Percentiles rank a stretch among this genome's conserved stretches.
Evolutionary conservation across 2,113 vertebrate species (phyloP).

Genomic region (Numenius arquata): DNA sequence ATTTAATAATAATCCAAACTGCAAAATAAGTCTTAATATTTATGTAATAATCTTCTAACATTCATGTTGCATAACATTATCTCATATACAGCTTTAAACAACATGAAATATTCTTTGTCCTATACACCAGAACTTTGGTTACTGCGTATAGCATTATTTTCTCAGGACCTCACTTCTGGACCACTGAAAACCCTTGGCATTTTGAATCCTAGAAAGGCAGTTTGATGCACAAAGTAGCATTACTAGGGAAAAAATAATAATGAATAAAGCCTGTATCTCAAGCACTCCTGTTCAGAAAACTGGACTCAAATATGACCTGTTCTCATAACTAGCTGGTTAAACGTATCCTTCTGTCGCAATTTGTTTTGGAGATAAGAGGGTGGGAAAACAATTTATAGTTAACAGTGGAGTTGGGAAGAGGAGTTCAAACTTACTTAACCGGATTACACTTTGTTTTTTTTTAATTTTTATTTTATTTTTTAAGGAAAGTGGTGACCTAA

Average conservation of each 20-base stretch:
- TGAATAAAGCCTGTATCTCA: not conserved
- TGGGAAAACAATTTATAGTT: not conserved
- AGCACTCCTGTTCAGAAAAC: not conserved
- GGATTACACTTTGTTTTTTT: too few species aligned
- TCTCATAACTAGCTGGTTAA: not conserved
- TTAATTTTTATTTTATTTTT: not conserved
- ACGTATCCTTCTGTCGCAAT: not conserved
- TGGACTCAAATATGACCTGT: not conserved
- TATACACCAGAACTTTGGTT: not conserved
- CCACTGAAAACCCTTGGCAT: not conserved
- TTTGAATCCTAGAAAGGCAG: not conserved
- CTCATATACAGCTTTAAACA: not conserved
- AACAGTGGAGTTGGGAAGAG: not conserved
- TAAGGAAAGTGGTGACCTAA: not conserved
- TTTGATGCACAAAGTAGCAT: not conserved
- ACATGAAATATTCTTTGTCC: not conserved
- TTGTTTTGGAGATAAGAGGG: not conserved
- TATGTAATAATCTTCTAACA: not conserved
- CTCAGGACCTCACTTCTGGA: not conserved
- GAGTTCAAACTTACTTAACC: not conserved
- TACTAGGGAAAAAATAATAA: not conserved
- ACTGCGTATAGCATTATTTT: not conserved
- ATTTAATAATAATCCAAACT: not conserved
- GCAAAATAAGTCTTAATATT: not conserved
- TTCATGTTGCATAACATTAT: not conserved